These are phyloP conservation scores for Chrysoperla carnea DNA, from an alignment of 1,140 invertebrate genomes.

Conservation along the genomic window DNA sequence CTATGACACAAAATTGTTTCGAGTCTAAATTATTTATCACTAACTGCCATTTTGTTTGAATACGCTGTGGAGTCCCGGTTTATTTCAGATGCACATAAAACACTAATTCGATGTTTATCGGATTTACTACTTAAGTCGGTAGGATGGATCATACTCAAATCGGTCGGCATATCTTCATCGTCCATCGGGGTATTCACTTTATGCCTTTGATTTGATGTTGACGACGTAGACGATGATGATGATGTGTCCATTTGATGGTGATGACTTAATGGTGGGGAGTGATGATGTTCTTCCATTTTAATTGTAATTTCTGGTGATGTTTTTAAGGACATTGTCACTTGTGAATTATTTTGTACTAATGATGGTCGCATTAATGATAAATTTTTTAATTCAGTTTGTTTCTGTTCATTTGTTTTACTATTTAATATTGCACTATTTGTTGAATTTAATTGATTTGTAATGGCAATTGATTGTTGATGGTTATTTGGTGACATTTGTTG, in stretches of 20 bases:
- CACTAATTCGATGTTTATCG: not conserved
- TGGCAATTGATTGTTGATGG: slow-evolving; percentile 12
- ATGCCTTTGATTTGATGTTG: slow-evolving; percentile 1
- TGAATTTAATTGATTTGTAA: slow-evolving; percentile 1
- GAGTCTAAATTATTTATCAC: too few relatives aligned
- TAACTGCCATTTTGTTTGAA: too few relatives aligned
- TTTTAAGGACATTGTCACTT: not conserved
- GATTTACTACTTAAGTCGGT: slow-evolving; percentile 15
- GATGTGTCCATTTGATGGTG: slow-evolving; percentile 17
- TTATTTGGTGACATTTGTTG: slow-evolving; percentile 58
- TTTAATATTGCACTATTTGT: too few relatives aligned
- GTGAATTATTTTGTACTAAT: slow-evolving; percentile 6
- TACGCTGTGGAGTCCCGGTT: not conserved
- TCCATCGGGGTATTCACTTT: slow-evolving; percentile 12
- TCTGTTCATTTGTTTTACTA: too few relatives aligned
- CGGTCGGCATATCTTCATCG: slow-evolving; percentile 30
- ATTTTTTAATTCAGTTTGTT: too few relatives aligned
- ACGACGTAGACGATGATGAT: slow-evolving; percentile 7
- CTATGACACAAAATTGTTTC: too few relatives aligned
- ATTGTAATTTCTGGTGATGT: slow-evolving; percentile 1
- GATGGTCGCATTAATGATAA: not conserved
- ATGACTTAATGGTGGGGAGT: not conserved
- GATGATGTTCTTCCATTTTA: slow-evolving; percentile 1
- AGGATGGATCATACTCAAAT: slow-evolving; percentile 26
- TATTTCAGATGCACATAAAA: not conserved